Conservation (phyloP, 2,888 invertebrate genomes). For the Chrysotoxum bicinctum region DNA sequence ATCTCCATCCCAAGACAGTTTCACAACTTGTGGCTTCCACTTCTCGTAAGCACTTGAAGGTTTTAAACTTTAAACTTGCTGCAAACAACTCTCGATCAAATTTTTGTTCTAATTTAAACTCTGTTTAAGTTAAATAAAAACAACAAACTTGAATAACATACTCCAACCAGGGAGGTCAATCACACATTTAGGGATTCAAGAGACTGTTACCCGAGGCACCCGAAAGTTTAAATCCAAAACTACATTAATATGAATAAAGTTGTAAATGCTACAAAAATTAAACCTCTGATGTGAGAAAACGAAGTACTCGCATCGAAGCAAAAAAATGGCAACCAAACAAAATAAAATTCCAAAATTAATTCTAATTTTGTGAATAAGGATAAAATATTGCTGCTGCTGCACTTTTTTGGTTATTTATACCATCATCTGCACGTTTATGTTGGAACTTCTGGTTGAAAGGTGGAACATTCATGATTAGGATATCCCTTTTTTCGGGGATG, state of each 20-base stretch:
- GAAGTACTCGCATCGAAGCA: not conserved
- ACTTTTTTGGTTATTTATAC: slow-evolving; percentile 6
- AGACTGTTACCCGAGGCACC: not conserved
- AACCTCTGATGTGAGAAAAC: not conserved
- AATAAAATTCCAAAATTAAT: not conserved
- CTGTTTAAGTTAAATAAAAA: too few relatives aligned
- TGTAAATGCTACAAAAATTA: not conserved
- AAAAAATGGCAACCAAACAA: not conserved
- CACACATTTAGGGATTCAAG: not conserved
- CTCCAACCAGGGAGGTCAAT: not conserved
- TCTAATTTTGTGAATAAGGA: not conserved
- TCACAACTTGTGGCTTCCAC: too few relatives aligned
- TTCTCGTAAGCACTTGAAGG: too few relatives aligned
- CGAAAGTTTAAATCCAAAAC: not conserved
- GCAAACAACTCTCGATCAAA: too few relatives aligned
- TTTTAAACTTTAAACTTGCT: too few relatives aligned
- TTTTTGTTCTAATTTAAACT: too few relatives aligned
- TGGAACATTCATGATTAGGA: slow-evolving; percentile 32
- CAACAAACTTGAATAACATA: too few relatives aligned
- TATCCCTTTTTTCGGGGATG: slow-evolving; percentile 39
- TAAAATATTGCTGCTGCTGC: not conserved
- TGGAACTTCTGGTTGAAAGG: slow-evolving; percentile 9
- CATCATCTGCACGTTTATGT: not conserved
- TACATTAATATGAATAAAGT: not conserved
- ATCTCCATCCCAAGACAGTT: too few relatives aligned